These are phyloP conservation scores for Stramonita haemastoma DNA, from an alignment of 2,888 invertebrate genomes.

Conservation along the genomic window DNA sequence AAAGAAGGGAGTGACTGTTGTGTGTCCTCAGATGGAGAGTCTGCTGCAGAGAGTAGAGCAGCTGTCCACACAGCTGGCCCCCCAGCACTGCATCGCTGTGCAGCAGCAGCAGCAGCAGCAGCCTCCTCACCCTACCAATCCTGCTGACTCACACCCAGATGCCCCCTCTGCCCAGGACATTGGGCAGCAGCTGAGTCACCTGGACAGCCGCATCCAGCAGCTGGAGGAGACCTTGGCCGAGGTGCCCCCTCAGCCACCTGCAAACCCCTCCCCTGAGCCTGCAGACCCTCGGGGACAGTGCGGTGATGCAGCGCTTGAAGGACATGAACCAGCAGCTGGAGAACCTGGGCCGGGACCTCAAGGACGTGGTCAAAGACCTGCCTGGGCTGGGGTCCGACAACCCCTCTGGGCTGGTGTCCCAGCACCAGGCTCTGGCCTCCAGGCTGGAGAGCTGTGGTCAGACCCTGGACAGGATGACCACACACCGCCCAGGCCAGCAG, in stretches of 20 bases:
- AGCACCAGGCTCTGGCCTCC: conserved; percentile 36
- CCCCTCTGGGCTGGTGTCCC: conserved; percentile 34
- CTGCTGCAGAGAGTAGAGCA: conserved; percentile 37
- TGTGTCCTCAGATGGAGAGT: conserved; percentile 25
- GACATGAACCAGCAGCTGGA: conserved; percentile 66
- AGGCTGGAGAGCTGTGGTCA: conserved; percentile 57
- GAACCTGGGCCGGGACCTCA: conserved; percentile 59
- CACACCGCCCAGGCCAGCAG: not conserved
- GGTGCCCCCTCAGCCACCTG: not conserved
- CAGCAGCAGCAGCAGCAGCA: too few relatives aligned
- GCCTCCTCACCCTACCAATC: not conserved
- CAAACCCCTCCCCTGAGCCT: not conserved
- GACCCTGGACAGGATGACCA: conserved; percentile 60
- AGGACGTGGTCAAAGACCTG: conserved; percentile 57
- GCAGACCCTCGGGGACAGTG: conserved; percentile 45
- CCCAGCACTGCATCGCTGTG: conserved; percentile 4
- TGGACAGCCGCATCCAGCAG: conserved; percentile 62
- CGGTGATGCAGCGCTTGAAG: conserved; percentile 54
- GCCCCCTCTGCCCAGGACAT: conserved; percentile 56
- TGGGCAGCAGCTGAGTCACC: conserved; percentile 59
- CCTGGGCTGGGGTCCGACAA: conserved; percentile 29
- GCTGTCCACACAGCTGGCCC: conserved; percentile 37
- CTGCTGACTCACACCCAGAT: not conserved
- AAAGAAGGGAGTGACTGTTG: not conserved
- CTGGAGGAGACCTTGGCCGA: conserved; percentile 58